phyloP scores from a whole-genome alignment of 2,888 invertebrate genomes.

The Caenorhabditis sp. region DNA sequence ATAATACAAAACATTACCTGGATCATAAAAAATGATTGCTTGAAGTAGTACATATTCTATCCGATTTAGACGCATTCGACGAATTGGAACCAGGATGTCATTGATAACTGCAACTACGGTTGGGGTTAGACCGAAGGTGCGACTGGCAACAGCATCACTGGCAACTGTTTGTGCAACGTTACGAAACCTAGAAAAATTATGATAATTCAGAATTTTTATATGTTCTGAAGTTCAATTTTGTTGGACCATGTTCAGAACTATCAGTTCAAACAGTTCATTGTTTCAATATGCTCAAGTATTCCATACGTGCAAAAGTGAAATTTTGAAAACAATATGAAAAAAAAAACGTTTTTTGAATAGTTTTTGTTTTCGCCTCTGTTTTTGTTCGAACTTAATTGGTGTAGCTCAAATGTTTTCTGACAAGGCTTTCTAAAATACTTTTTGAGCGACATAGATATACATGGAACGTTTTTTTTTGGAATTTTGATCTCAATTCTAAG shows the following conservation, averaged over 20 bases:
- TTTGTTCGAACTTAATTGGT: too few species aligned
- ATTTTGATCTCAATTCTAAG: too few species aligned
- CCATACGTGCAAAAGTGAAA: too few species aligned
- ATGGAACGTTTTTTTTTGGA: too few species aligned
- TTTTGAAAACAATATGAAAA: too few species aligned
- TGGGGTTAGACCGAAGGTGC: slow-evolving; percentile 63
- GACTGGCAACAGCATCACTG: slow-evolving; percentile 29
- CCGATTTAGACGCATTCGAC: slow-evolving; percentile 66
- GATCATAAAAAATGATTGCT: slow-evolving; percentile 69
- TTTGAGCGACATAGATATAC: too few species aligned
- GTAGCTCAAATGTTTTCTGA: too few species aligned
- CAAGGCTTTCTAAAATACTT: too few species aligned
- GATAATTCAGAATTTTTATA: too few species aligned
- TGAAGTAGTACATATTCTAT: slow-evolving; percentile 69
- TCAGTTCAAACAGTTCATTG: too few species aligned
- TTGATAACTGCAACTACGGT: slow-evolving; percentile 71
- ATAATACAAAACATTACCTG: slow-evolving; percentile 43
- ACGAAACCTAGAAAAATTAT: slow-evolving; percentile 55
- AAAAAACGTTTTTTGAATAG: too few species aligned
- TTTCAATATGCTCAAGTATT: not conserved
- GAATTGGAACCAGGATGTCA: slow-evolving; percentile 67
- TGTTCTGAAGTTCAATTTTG: not conserved
- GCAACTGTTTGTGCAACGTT: slow-evolving; percentile 54
- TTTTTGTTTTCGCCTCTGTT: too few species aligned
- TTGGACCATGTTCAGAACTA: not conserved